Percentiles rank a stretch among this genome's conserved stretches.
Evolutionary conservation across 2,888 invertebrate species (phyloP).

Genomic region (Acronicta aceris): DNA sequence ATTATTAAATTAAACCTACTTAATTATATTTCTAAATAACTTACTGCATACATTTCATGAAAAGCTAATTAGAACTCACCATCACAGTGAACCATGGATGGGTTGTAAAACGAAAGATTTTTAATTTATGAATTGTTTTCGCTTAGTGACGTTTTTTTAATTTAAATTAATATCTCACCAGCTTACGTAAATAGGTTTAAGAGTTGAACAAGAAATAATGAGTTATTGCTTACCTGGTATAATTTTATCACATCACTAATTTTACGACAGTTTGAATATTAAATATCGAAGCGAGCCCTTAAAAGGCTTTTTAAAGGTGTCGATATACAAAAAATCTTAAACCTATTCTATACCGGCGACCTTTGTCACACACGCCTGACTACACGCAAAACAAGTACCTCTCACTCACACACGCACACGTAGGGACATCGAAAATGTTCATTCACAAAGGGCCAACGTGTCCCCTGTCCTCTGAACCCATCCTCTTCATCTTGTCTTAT

Average conservation of each 20-base stretch:
- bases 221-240: background rate
- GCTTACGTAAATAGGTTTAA: background rate
- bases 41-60: constrained; percentile 63
- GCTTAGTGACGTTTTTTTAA: too few relatives aligned
- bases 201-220: background rate
- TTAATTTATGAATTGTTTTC: background rate
- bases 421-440: constrained; percentile 68
- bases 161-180: background rate
- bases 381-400: constrained; percentile 66
- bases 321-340: constrained; percentile 55
- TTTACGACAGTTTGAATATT: constrained; percentile 23
- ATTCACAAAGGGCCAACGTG: constrained; percentile 82
- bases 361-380: constrained; percentile 66
- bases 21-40: constrained; percentile 62
- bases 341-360: constrained; percentile 58
- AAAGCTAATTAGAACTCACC: constrained; percentile 57
- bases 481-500: constrained; percentile 84
- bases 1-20: too few relatives aligned
- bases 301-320: constrained; percentile 51
- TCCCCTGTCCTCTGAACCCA: constrained; percentile 78
- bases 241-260: constrained; percentile 7
- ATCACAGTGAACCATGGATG: constrained; percentile 47
- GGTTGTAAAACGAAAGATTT: constrained; percentile 9
- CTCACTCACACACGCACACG: constrained; percentile 62
- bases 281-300: constrained; percentile 41